Evolutionary conservation across 2,888 invertebrate species (phyloP).

Genomic region (Thelaira solivaga): DNA sequence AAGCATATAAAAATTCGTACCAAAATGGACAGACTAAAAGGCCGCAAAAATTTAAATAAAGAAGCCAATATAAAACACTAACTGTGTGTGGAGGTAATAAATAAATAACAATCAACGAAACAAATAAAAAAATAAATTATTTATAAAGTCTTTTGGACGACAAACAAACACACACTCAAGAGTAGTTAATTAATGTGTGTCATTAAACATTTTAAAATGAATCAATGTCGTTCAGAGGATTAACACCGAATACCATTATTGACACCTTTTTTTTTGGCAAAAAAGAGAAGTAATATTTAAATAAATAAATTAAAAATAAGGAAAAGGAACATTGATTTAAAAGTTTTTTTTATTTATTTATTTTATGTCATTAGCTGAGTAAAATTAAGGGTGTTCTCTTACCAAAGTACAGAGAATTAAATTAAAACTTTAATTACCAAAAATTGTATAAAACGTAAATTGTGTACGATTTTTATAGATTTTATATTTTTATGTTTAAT

Average conservation of each 20-base stretch:
- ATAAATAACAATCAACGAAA: not conserved
- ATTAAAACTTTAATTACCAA: too few relatives aligned
- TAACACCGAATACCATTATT: slow-evolving; percentile 53
- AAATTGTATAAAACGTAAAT: too few relatives aligned
- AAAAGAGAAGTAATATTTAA: not conserved
- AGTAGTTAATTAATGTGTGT: slow-evolving; percentile 59
- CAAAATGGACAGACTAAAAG: slow-evolving; percentile 1
- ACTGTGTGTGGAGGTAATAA: not conserved
- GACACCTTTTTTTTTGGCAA: slow-evolving; percentile 49
- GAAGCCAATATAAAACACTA: slow-evolving; percentile 25
- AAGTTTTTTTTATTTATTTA: too few relatives aligned
- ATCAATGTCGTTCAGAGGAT: slow-evolving; percentile 59
- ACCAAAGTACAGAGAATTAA: too few relatives aligned
- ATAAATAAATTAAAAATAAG: not conserved
- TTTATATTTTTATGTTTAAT: too few relatives aligned
- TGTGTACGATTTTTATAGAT: too few relatives aligned
- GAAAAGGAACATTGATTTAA: too few relatives aligned
- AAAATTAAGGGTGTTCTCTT: slow-evolving; percentile 2
- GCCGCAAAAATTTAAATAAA: slow-evolving; percentile 33
- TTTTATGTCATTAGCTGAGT: slow-evolving; percentile 39
- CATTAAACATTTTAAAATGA: slow-evolving; percentile 61
- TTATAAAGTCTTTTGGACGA: slow-evolving; percentile 52
- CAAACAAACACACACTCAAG: slow-evolving; percentile 20
- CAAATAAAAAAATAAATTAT: slow-evolving; percentile 32
- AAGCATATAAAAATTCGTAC: slow-evolving; percentile 50